phyloP scores from a whole-genome alignment of 2,797 vertebrate species.

The Delichon dasypus region DNA sequence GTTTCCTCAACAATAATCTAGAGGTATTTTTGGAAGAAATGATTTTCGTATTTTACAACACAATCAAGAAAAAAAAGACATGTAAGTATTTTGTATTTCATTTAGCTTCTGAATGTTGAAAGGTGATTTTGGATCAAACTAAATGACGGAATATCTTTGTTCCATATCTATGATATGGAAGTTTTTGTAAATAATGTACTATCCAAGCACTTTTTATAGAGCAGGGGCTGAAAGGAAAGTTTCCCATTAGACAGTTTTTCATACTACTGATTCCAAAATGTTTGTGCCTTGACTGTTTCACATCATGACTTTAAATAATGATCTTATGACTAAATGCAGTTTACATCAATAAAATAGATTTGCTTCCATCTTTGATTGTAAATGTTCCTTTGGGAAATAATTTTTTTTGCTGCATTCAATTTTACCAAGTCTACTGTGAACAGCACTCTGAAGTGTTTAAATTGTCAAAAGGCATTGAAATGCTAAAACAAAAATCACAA shows the following conservation, averaged over 20 bases:
- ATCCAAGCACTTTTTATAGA: not conserved
- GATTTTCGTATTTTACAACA: not conserved
- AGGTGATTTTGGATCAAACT: not conserved
- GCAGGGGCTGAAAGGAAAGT: not conserved
- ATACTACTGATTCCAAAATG: not conserved
- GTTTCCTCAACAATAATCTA: not conserved
- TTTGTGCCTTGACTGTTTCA: not conserved
- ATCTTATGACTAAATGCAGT: not conserved
- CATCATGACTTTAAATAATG: not conserved
- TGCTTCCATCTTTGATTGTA: not conserved
- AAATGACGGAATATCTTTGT: not conserved
- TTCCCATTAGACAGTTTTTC: not conserved
- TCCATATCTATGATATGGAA: not conserved
- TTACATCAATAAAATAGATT: not conserved
- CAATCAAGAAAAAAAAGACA: not conserved
- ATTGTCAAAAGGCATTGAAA: not conserved
- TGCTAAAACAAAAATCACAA: not conserved
- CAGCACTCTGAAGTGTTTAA: not conserved
- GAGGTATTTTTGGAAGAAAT: not conserved
- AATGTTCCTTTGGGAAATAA: not conserved
- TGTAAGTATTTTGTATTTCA: not conserved
- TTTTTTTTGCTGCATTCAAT: not conserved
- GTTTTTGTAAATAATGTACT: not conserved
- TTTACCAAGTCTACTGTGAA: not conserved
- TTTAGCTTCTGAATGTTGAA: not conserved